Conservation (phyloP, 2,113 vertebrate species). For the Leptodactylus fuscus region DNA sequence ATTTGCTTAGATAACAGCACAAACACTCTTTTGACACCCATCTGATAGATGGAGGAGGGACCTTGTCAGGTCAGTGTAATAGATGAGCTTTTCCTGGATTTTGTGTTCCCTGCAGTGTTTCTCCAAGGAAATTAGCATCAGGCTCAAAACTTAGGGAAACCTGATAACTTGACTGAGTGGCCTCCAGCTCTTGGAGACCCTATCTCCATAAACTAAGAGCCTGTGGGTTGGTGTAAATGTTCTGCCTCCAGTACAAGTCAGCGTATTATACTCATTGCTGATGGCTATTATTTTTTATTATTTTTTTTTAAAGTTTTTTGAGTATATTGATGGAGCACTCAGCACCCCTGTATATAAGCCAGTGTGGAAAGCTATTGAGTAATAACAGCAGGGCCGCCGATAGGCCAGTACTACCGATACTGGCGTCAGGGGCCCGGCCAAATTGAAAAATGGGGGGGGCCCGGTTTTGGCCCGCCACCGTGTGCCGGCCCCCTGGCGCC, state of each 20-base stretch:
- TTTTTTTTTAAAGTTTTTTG: no score
- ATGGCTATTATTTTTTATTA: no score
- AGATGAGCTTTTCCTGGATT: not conserved
- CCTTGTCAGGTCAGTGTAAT: not conserved
- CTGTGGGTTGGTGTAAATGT: not conserved
- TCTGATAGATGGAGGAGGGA: not conserved
- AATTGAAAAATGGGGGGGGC: no score
- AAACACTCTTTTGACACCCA: not conserved
- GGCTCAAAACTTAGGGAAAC: not conserved
- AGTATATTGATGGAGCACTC: no score
- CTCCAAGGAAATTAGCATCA: not conserved
- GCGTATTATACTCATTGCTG: no score
- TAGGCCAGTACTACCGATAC: no score
- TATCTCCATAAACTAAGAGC: not conserved
- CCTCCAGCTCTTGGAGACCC: not conserved
- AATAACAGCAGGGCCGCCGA: no score
- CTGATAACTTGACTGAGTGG: not conserved
- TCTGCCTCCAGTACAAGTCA: not conserved
- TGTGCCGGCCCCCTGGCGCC: no score
- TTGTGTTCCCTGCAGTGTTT: not conserved
- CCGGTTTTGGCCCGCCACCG: no score
- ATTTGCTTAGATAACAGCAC: not conserved
- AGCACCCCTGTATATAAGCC: no score
- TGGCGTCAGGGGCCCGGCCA: no score
- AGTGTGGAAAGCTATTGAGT: no score